Conservation (phyloP, 1,140 invertebrate genomes). For the Lasaia peninsularis region DNA sequence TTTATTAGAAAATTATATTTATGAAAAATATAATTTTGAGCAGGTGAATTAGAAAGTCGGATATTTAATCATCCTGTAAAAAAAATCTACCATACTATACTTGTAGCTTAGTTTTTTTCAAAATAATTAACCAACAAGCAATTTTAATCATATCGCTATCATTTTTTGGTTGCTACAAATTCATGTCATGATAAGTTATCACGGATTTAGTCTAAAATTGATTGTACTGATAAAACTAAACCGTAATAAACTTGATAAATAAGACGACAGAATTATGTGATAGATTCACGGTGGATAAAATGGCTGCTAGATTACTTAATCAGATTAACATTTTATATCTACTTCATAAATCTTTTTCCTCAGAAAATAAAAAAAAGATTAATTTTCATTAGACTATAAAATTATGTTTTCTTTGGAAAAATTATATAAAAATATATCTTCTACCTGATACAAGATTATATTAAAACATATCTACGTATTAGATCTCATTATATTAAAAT, state of each 20-base stretch:
- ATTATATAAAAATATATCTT: too few species aligned
- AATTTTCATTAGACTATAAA: too few species aligned
- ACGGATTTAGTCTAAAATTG: constrained; percentile 31
- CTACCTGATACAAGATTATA: too few species aligned
- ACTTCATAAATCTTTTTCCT: background rate
- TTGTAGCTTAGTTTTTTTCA: background rate
- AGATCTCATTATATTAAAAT: too few species aligned
- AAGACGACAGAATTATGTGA: constrained; percentile 31
- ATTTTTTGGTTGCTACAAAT: background rate
- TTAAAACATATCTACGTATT: too few species aligned
- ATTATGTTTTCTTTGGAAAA: too few species aligned
- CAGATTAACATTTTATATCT: background rate
- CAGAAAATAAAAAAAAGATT: background rate
- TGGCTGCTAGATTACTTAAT: constrained; percentile 18
- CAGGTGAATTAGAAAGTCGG: too few species aligned
- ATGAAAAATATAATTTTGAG: too few species aligned
- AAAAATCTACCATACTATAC: background rate
- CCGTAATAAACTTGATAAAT: constrained; percentile 40
- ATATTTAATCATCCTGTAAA: too few species aligned
- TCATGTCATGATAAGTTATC: constrained; percentile 30
- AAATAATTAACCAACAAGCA: background rate
- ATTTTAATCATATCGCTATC: constrained; percentile 1
- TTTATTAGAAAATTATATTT: too few species aligned
- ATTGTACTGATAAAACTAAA: constrained; percentile 48
- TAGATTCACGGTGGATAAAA: constrained; percentile 25